A percentile compares a stretch with the other conserved stretches of the same genome.
Evolutionary conservation across 2,888 invertebrate species (phyloP).

Genomic region (Callimorpha dominula): DNA sequence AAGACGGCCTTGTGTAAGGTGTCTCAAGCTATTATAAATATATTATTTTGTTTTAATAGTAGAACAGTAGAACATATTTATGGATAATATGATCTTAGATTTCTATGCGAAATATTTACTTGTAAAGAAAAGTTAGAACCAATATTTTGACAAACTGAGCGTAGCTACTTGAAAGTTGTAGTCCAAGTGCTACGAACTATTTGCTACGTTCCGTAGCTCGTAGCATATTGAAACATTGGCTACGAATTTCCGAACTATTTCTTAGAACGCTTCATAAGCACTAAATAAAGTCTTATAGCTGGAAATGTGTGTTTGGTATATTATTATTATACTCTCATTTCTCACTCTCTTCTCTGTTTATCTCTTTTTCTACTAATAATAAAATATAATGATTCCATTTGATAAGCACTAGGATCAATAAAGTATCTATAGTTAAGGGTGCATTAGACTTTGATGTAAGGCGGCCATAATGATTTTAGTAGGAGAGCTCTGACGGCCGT

Average conservation of each 20-base stretch:
- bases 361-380: not conserved
- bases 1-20: too few species aligned
- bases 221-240: conserved; percentile 22
- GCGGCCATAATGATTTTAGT: conserved; percentile 12
- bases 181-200: conserved; percentile 32
- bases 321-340: too few species aligned
- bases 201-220: conserved; percentile 39
- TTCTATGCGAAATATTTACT: not conserved
- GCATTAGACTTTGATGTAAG: conserved; percentile 17
- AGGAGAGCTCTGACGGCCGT: conserved; percentile 4
- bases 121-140: conserved; percentile 2
- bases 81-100: not conserved
- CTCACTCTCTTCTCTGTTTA: not conserved
- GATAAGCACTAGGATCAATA: not conserved
- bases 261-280: not conserved
- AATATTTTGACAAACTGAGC: conserved; percentile 33
- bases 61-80: not conserved
- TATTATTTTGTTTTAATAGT: too few species aligned
- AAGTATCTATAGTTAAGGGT: conserved; percentile 8
- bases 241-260: conserved; percentile 25
- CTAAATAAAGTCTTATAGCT: not conserved
- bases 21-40: too few species aligned
- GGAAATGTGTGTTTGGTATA: not conserved
- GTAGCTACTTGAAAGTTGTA: conserved; percentile 30
- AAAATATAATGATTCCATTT: not conserved